These are phyloP conservation scores for Poeciliopsis turneri DNA, from an alignment of 2,797 vertebrate species.

Conservation along the genomic window DNA sequence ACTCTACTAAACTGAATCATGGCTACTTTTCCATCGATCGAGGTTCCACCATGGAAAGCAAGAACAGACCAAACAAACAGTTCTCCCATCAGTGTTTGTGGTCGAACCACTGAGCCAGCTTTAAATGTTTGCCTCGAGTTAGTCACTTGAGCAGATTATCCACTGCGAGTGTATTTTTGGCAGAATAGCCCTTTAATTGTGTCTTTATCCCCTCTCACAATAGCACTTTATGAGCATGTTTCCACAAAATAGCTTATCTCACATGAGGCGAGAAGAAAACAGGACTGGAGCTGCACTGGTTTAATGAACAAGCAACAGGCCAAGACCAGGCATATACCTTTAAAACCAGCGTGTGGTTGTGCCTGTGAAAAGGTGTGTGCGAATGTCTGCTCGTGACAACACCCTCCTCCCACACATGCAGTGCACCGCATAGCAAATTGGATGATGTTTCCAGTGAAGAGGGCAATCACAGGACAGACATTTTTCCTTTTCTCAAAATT, in stretches of 20 bases:
- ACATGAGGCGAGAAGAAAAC: slow-evolving; percentile 39
- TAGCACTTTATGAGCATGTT: slow-evolving; percentile 70
- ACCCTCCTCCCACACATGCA: background rate
- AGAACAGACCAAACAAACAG: slow-evolving; percentile 49
- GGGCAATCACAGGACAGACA: slow-evolving; percentile 30
- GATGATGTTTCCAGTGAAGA: slow-evolving; percentile 32
- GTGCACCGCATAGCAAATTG: background rate
- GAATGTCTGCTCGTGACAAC: slow-evolving; percentile 24
- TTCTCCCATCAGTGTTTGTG: slow-evolving; percentile 46
- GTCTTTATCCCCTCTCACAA: slow-evolving; percentile 64
- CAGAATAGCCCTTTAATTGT: slow-evolving; percentile 64
- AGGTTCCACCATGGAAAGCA: slow-evolving; percentile 34
- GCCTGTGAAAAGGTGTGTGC: slow-evolving; percentile 46
- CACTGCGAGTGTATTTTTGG: slow-evolving; percentile 54
- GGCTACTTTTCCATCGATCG: slow-evolving; percentile 57
- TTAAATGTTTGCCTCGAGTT: slow-evolving; percentile 56
- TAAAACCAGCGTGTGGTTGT: slow-evolving; percentile 40
- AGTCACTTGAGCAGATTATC: slow-evolving; percentile 58
- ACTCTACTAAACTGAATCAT: background rate
- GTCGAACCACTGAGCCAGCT: slow-evolving; percentile 42
- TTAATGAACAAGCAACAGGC: slow-evolving; percentile 64
- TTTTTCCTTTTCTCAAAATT: slow-evolving; percentile 25
- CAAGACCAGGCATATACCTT: slow-evolving; percentile 39
- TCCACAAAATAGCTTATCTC: slow-evolving; percentile 65
- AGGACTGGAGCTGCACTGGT: slow-evolving; percentile 45